Evolutionary conservation across 2,888 invertebrate genomes (phyloP).

Genomic region (Nasonovia ribisnigri): DNA sequence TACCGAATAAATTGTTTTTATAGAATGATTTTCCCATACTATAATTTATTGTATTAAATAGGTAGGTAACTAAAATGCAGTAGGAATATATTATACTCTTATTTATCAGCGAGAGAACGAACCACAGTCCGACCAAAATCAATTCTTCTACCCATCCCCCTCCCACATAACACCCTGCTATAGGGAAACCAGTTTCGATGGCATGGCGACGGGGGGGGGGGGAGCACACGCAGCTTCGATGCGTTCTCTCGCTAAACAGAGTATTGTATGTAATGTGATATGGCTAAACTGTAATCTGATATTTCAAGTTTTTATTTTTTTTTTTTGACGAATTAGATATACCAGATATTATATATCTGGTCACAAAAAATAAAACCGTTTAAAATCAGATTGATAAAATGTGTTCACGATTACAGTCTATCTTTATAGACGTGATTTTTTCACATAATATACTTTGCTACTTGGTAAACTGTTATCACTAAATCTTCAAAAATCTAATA

Average conservation of each 20-base stretch:
- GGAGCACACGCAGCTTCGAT: no score
- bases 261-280: background rate
- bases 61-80: background rate
- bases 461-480: background rate
- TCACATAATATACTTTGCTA: background rate
- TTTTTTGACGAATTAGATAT: no score
- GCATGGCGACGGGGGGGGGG: no score
- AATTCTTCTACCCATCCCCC: no score
- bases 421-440: background rate
- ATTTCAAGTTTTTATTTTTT: background rate
- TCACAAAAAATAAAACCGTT: background rate
- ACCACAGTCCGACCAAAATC: no score
- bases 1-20: background rate
- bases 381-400: background rate
- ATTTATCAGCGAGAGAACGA: no score
- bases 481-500: background rate
- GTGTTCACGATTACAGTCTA: background rate
- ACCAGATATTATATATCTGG: background rate
- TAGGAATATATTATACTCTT: background rate
- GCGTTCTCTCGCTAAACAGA: no score
- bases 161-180: no score
- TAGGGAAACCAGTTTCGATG: no score
- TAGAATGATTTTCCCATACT: background rate
- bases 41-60: background rate
- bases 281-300: background rate